Evolutionary conservation across 2,888 invertebrate species (phyloP).

Genomic region (Limnephilus lunatus): DNA sequence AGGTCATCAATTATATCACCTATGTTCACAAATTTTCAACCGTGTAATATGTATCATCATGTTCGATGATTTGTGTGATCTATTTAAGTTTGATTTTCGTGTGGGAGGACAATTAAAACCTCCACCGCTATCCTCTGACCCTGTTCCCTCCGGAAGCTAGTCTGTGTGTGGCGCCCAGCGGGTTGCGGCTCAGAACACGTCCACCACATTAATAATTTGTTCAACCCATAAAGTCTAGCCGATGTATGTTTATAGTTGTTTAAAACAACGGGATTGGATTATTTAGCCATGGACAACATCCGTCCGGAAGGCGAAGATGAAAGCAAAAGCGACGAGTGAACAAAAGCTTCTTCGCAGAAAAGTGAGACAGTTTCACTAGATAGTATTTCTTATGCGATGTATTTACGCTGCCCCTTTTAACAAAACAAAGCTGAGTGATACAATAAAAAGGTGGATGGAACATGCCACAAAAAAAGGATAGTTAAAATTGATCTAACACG

Average conservation of each 20-base stretch:
- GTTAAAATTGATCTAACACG: background rate
- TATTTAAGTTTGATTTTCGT: background rate
- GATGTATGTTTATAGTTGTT: background rate
- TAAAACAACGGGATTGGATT: background rate
- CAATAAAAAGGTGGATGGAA: background rate
- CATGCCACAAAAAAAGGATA: background rate
- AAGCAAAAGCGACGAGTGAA: background rate
- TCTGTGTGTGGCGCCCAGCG: conserved; percentile 56
- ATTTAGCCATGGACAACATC: background rate
- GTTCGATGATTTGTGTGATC: background rate
- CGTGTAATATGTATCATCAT: background rate
- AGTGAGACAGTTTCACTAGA: background rate
- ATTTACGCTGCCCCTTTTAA: background rate
- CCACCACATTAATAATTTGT: conserved; percentile 49
- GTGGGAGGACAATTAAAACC: conserved; percentile 28
- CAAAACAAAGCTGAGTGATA: background rate
- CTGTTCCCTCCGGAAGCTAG: conserved; percentile 35
- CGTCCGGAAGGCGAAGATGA: background rate
- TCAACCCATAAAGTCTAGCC: conserved; percentile 35
- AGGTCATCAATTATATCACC: too few species aligned
- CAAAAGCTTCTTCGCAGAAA: background rate
- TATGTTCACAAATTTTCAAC: background rate
- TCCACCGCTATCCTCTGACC: background rate
- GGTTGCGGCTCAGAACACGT: conserved; percentile 43
- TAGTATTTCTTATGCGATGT: background rate